Evolutionary conservation across 2,113 vertebrate genomes (phyloP), one percentile per base, ranked within the genome.

Genomic region (Pteruthius melanotis): DNA sequence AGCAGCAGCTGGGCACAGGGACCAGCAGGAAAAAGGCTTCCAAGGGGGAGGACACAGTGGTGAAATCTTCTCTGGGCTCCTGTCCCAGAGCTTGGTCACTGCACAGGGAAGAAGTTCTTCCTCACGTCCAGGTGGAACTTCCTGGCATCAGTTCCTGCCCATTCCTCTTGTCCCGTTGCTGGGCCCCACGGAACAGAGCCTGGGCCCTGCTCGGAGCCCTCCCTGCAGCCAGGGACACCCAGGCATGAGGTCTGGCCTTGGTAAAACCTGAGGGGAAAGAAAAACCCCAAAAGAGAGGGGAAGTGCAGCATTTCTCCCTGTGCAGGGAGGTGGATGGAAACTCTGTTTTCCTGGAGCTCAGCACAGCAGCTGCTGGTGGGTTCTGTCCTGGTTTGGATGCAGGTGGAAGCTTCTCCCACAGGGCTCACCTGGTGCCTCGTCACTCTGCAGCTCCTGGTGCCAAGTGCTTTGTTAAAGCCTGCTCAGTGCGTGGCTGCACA

Each of bases 231-330:
- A 47, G 31, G 22, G 31, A 47, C 64, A 33, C 2, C 3, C 24
- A 57, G 57, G 59, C 27, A 6, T 47, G 33, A 27, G 81, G 22
- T 18, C 22, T 64, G 49, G 11, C 49, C 40, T 45, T 27, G 40
- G 18, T 39, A 39, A 47, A 83, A 45, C 49, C 27, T 53, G 26
- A 59, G 21, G 56, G 54, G 4, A 1, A 3, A 9, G 27, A 40
- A 47, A 23, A 4, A 7, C 14, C 10, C 47, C 35, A 19, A 19
- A 66, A 26, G 1, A 50, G 33, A 35, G 30, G 24, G 7, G 24
- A 53, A 49, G 8, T 4, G 2, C 27, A 61, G 56, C 4, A 1
- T 42, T 77, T 37, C 31, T 57, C 39, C 44, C 12, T 1, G 0
- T 18, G 33, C 35, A 35, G 75, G 66, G 49, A 77, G 28, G 2